Evolutionary conservation across 2,113 vertebrate species (phyloP).

Genomic region (Gadus macrocephalus): DNA sequence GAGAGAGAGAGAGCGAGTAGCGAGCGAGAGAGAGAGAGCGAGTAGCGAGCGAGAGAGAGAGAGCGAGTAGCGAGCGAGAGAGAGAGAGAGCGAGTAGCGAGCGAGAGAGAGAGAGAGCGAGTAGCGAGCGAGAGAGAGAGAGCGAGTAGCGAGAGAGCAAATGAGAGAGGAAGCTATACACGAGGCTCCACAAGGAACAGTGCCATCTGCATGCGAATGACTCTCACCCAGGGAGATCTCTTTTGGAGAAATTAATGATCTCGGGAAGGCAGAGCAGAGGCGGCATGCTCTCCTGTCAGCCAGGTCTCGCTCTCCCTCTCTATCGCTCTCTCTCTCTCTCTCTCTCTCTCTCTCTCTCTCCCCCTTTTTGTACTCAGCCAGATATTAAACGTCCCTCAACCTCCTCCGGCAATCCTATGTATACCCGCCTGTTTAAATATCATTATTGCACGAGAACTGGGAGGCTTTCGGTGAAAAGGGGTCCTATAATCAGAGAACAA

Average conservation of each 20-base stretch:
- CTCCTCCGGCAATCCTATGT: constrained; percentile 49
- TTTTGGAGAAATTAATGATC: constrained; percentile 78
- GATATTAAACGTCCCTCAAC: constrained; percentile 63
- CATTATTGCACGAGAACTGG: constrained; percentile 51
- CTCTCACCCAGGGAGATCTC: constrained; percentile 71
- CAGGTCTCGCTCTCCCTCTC: constrained; percentile 22
- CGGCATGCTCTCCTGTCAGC: constrained; percentile 40
- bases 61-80: constrained; percentile 22
- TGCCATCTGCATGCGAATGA: constrained; percentile 74
- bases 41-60: constrained; percentile 27
- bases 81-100: constrained; percentile 37
- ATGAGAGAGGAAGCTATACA: constrained; percentile 44
- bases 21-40: constrained; percentile 18
- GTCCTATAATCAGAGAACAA: constrained; percentile 60
- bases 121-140: constrained; percentile 14
- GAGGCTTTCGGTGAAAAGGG: constrained; percentile 51
- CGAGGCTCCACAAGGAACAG: constrained; percentile 57
- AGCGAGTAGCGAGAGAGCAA: constrained; percentile 29
- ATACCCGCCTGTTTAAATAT: constrained; percentile 61
- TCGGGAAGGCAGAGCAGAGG: constrained; percentile 65
- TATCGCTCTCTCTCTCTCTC: too few species aligned
- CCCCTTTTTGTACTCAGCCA: constrained; percentile 62
- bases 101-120: constrained; percentile 26
- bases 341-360: constrained; percentile 48
- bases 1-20: constrained; percentile 18